Base-by-base conservation (phyloP, 2,888 invertebrate species). In the Scaptomyza cyrtandrae region DNA sequence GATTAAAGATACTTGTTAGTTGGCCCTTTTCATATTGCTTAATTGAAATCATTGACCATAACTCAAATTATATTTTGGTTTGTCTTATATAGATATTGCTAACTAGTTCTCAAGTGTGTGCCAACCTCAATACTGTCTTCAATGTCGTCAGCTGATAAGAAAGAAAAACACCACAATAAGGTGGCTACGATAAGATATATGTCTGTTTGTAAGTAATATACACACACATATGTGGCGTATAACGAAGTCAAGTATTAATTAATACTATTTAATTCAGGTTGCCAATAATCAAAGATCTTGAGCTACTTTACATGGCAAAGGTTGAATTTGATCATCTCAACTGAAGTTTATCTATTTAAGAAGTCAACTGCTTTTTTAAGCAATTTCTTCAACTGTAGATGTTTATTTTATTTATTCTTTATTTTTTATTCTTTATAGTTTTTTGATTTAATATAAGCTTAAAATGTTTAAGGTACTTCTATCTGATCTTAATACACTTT, bases 151-250 rank as follows among this genome's bases (percentile, higher is more conserved):
- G 45, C 33, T 62, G 75, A 63, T 75, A 72, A 24, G 37, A 41
- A 61, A 6, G 6, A 9, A 6, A 14, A 39, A 24, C 3, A 37
- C n/a, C 10, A 4, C 2, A 19, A 60, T 55, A 78, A 68, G 50
- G 44, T 67, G 68, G 13, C 11, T 6, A 13, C 24, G 75, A 75
- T 75, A 75, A 75, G 75, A 78, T 78, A 78, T 45, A 37, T 49
- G 1, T 11, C 3, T 14, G 1, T 6, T 3, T 27, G 10, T 14
- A 14, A 10, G 11, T 46, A 46, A 1, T 45, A 45, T 2, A 44
- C 2, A n/a, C 24, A 44, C 2, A n/a, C 24, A 24, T 45, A 24
- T 6, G 16, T 14, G 52, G 27, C 24, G 16, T 45, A 2, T 35
- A 46, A 27, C 43, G 46, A 31, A 29, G 33, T 29, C 39, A 52